Conservation (phyloP, 1,140 invertebrate genomes). For the Forficula auricularia region DNA sequence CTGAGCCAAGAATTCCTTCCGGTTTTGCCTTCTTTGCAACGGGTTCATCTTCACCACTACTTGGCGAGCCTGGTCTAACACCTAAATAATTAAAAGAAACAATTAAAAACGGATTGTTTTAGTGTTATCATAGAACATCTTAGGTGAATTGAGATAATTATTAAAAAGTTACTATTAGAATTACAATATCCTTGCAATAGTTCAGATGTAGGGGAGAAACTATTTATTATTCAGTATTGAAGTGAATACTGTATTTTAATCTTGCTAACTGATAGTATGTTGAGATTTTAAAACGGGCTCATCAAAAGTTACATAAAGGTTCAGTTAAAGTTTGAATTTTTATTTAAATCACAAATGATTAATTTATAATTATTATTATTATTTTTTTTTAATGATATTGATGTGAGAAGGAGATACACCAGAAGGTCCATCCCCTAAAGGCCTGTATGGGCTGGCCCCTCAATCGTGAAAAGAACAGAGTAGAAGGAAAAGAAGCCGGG, state of each 20-base stretch:
- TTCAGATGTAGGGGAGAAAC: background rate
- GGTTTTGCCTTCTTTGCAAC: slow-evolving; percentile 49
- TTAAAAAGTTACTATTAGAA: background rate
- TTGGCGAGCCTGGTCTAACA: slow-evolving; percentile 31
- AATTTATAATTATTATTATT: too few species aligned
- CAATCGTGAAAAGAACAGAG: too few species aligned
- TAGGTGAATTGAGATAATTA: background rate
- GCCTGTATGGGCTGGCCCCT: too few species aligned
- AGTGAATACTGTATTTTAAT: slow-evolving; percentile 1
- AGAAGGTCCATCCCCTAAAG: too few species aligned
- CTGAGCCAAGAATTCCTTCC: slow-evolving; percentile 37
- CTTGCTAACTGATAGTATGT: background rate
- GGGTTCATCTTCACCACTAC: slow-evolving; percentile 51
- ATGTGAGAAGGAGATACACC: too few species aligned
- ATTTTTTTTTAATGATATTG: too few species aligned
- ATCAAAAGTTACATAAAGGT: slow-evolving; percentile 7
- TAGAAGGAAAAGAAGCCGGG: too few species aligned
- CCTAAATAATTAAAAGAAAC: slow-evolving; percentile 13
- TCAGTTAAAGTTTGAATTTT: background rate
- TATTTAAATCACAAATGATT: too few species aligned
- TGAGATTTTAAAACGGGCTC: slow-evolving; percentile 5
- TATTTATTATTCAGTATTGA: slow-evolving; percentile 2
- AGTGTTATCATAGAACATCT: background rate
- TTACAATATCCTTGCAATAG: too few species aligned
- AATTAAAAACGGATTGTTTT: slow-evolving; percentile 1